Conservation (phyloP, 2,797 vertebrate genomes). For the Coendou prehensilis region DNA sequence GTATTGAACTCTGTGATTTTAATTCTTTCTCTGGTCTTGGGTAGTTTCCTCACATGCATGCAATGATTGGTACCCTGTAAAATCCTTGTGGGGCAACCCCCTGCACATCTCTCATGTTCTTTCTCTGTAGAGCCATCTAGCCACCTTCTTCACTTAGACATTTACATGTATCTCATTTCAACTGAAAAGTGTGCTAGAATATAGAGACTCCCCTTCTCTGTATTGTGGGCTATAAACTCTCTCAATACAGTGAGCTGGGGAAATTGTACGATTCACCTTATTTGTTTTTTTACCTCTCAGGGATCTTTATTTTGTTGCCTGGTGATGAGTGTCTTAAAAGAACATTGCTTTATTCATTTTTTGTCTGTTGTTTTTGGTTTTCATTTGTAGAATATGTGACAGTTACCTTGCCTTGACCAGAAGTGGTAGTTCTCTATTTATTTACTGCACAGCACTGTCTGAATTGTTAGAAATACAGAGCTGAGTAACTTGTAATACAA, state of each 20-base stretch:
- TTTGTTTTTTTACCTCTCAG: constrained; percentile 33
- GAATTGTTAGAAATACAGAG: neutral
- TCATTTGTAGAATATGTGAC: constrained; percentile 9
- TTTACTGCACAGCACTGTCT: neutral
- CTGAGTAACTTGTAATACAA: neutral
- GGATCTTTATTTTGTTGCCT: neutral
- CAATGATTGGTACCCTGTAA: neutral
- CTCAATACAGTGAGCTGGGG: neutral
- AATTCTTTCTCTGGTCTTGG: neutral
- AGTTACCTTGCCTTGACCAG: neutral
- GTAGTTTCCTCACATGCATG: neutral
- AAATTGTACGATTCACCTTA: too few species aligned
- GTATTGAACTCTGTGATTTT: neutral
- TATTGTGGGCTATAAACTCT: neutral
- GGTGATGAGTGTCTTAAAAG: neutral
- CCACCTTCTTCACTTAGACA: neutral
- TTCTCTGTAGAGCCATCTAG: neutral
- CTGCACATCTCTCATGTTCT: neutral
- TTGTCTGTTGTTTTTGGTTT: constrained; percentile 4
- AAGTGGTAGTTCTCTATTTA: neutral
- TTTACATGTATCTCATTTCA: neutral
- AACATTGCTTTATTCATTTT: neutral
- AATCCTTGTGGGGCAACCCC: neutral
- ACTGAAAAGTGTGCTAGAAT: neutral
- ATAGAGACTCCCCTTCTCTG: neutral